phyloP scores from a whole-genome alignment of 2,888 invertebrate species.

The Oithona nana region DNA sequence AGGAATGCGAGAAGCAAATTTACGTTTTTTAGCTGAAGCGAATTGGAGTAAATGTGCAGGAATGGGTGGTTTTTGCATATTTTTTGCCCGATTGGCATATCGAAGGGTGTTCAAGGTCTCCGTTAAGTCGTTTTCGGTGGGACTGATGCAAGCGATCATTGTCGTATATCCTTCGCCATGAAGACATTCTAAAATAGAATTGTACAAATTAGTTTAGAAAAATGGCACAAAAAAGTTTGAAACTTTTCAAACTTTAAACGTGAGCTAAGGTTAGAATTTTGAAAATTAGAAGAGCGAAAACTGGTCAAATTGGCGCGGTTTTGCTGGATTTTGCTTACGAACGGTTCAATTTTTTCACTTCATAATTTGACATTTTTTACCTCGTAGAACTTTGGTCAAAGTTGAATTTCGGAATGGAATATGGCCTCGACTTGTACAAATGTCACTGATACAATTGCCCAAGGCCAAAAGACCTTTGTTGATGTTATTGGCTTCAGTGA shows the following conservation, averaged over 20 bases:
- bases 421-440: not conserved
- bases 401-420: constrained; percentile 6
- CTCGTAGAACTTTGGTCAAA: constrained; percentile 3
- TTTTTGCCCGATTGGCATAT: constrained; percentile 1
- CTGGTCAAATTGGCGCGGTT: too few species aligned
- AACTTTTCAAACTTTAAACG: too few species aligned
- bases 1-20: not conserved
- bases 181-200: constrained; percentile 4
- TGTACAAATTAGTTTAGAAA: too few species aligned
- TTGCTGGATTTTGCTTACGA: too few species aligned
- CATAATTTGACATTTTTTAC: too few species aligned
- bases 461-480: constrained; percentile 3
- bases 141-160: constrained; percentile 13
- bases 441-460: not conserved
- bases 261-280: too few species aligned
- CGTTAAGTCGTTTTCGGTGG: not conserved
- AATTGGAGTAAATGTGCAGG: not conserved
- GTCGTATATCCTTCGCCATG: not conserved
- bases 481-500: not conserved
- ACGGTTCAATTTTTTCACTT: too few species aligned
- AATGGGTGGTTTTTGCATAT: not conserved
- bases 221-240: too few species aligned
- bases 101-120: constrained; percentile 9
- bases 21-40: not conserved
- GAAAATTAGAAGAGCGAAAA: too few species aligned